Conservation (phyloP, 2,888 invertebrate species). For the Drosophila pullipes region DNA sequence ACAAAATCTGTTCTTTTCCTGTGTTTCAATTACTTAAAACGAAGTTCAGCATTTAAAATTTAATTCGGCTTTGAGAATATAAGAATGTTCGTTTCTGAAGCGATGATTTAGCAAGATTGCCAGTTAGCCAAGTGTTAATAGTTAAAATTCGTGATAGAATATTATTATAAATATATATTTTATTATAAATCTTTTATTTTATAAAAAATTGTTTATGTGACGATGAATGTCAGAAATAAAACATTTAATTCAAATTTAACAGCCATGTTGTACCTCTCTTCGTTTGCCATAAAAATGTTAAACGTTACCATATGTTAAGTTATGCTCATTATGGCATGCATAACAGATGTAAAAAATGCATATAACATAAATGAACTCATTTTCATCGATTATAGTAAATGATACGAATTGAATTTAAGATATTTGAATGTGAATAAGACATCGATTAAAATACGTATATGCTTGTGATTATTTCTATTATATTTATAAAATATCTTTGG, state of each 20-base stretch:
- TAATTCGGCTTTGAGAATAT: background rate
- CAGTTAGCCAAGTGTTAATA: background rate
- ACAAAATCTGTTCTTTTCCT: background rate
- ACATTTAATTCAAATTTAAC: background rate
- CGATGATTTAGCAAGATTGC: background rate
- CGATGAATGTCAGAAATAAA: background rate
- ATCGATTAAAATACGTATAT: background rate
- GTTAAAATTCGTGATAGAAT: background rate
- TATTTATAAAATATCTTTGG: background rate
- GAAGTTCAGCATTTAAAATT: background rate
- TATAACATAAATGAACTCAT: background rate
- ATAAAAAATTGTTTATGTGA: too few relatives aligned
- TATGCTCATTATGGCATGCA: background rate
- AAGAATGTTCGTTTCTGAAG: background rate
- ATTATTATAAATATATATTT: too few relatives aligned
- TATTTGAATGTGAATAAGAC: background rate
- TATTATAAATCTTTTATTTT: background rate
- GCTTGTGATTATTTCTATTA: background rate
- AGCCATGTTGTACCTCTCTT: background rate
- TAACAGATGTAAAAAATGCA: background rate
- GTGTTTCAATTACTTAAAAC: background rate
- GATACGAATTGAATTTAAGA: background rate
- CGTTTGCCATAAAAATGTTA: background rate
- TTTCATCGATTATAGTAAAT: background rate
- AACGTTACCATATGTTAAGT: background rate